Evolutionary conservation across 1,140 invertebrate genomes (phyloP).

Genomic region (Pogonognathellus flavescens): DNA sequence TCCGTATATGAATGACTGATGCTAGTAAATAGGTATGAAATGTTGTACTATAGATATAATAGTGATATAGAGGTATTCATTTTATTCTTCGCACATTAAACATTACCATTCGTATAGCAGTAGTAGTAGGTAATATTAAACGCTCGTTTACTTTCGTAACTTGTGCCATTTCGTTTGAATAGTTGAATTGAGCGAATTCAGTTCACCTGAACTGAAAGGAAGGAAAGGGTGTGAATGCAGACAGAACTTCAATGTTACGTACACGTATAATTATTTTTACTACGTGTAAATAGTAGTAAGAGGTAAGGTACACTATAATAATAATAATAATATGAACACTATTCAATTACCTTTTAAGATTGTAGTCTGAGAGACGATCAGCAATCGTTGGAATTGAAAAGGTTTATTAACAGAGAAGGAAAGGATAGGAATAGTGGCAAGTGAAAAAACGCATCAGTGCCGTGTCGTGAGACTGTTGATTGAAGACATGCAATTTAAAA

Average conservation of each 20-base stretch:
- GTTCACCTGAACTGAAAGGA: background rate
- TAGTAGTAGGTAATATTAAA: background rate
- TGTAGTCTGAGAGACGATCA: background rate
- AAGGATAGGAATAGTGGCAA: background rate
- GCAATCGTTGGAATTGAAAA: background rate
- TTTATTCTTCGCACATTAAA: background rate
- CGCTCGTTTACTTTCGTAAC: slow-evolving; percentile 1
- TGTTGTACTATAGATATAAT: background rate
- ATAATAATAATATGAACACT: no score
- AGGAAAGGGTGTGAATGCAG: background rate
- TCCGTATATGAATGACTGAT: no score
- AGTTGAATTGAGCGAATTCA: background rate
- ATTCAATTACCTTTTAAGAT: background rate
- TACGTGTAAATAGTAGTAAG: no score
- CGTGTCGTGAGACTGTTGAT: slow-evolving; percentile 5
- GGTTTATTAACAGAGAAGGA: background rate
- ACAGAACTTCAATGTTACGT: no score
- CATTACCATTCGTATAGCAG: slow-evolving; percentile 27
- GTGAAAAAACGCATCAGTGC: slow-evolving; percentile 39
- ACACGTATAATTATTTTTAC: no score
- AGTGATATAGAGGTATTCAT: background rate
- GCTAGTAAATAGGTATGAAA: no score
- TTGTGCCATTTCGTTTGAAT: background rate
- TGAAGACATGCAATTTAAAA: slow-evolving; percentile 25
- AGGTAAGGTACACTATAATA: no score